Base-by-base conservation (phyloP, 2,113 vertebrate species). In the Equus quagga region DNA sequence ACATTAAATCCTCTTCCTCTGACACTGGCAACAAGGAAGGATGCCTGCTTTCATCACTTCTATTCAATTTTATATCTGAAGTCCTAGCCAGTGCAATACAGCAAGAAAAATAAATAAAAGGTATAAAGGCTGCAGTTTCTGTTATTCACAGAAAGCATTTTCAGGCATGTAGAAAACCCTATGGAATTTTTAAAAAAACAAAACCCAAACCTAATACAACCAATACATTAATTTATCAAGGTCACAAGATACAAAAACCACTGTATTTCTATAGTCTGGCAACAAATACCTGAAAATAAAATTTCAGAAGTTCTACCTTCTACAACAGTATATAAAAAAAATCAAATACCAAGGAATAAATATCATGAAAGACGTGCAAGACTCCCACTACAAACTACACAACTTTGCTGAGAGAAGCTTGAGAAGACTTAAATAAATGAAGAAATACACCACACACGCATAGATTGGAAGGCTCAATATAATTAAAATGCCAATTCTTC, bases 31-130 rank as follows among this genome's bases (percentile, higher is more conserved):
- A 72, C 33, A 91, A 70, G 17, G 31, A 82, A 87, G 56, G 28
- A 83, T 81, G 2, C 41, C 15, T 41, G 4, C 79, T 92, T 76
- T 82, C 15, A 90, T 67, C 15, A 73, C 14, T 73, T 76, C n/a
- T 94, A 58, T 12, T 85, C 41, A 46, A 33, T 56, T 82, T 89
- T 70, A 73, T 84, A 89, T 83, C 21, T 91, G 31, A 94, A 80
- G 54, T 96, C 3, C 54, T 88, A 56, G n/a, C 14, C 58, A 83
- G 31, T 75, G 1, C 5, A 81, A 81, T 62, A 82, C 84, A 58
- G 9, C 65, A 88, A 93, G 64, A 94, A 54, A 95, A 96, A 81
- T 36, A 85, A 94, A n/a, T n/a, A 46, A 46, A 88, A 62, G 36
- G n/a, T 44, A 83, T 82, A 90, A 90, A 79, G 73, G 36, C 7